Conservation (phyloP, 2,113 vertebrate species). For the Heterochromis multidens region DNA sequence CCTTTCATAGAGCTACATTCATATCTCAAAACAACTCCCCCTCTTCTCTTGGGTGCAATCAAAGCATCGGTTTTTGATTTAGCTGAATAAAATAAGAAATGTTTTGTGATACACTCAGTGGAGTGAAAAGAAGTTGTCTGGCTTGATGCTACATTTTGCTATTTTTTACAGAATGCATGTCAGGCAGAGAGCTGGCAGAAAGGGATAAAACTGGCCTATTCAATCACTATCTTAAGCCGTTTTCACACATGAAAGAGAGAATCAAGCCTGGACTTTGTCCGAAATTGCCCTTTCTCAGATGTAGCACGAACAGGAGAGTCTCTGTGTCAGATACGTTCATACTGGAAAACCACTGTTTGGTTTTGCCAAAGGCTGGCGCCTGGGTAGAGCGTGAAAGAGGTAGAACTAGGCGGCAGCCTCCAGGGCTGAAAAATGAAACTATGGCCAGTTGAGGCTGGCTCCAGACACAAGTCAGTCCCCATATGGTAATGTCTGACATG, state of each 20-base stretch:
- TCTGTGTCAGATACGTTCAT: background rate
- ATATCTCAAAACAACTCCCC: constrained; percentile 9
- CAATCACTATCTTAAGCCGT: background rate
- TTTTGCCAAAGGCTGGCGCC: background rate
- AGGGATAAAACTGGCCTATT: background rate
- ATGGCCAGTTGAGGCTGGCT: background rate
- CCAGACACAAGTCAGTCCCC: background rate
- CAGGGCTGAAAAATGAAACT: background rate
- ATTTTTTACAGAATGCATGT: background rate
- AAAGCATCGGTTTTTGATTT: constrained; percentile 28
- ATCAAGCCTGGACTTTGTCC: background rate
- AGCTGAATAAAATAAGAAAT: constrained; percentile 34
- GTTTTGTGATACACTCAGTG: constrained; percentile 29
- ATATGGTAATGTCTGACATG: background rate
- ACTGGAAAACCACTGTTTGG: background rate
- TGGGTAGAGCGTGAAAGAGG: background rate
- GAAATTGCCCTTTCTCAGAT: background rate
- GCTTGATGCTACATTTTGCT: background rate
- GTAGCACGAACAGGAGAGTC: background rate
- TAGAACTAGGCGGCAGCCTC: background rate
- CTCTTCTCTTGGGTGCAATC: constrained; percentile 37
- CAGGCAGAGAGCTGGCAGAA: constrained; percentile 1
- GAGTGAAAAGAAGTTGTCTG: background rate
- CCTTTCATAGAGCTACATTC: background rate
- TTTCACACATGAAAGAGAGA: background rate